Conservation (phyloP, 1,140 invertebrate genomes). For the Cepaea nemoralis region DNA sequence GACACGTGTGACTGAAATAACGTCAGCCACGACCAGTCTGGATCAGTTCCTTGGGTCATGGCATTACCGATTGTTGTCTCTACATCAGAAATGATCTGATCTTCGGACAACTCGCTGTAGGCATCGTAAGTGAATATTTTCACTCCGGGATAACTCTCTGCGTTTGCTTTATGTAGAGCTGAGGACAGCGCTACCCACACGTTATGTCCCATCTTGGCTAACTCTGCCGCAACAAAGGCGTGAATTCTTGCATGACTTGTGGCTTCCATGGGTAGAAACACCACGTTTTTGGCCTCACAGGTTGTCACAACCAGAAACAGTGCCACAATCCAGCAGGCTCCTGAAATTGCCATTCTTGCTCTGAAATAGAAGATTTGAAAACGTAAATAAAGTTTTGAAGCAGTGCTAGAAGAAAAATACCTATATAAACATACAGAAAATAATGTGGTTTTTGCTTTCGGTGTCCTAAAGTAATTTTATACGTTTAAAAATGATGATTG, state of each 20-base stretch:
- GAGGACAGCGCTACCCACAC: not conserved
- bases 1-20: too few species aligned
- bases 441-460: too few species aligned
- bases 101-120: not conserved
- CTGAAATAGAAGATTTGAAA: too few species aligned
- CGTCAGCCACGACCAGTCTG: not conserved
- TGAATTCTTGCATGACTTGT: conserved; percentile 59
- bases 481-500: too few species aligned
- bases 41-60: not conserved
- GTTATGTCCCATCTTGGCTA: not conserved
- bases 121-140: conserved; percentile 9
- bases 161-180: conserved; percentile 48
- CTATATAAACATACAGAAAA: too few species aligned
- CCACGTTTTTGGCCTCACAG: conserved; percentile 44
- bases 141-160: conserved; percentile 43
- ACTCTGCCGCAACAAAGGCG: conserved; percentile 41
- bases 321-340: too few species aligned
- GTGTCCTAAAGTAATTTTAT: too few species aligned
- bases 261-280: conserved; percentile 56
- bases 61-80: not conserved
- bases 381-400: too few species aligned
- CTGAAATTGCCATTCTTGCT: too few species aligned
- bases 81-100: not conserved
- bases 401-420: too few species aligned
- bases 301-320: too few species aligned